These are phyloP conservation scores for Ganaspis brasiliensis DNA, from an alignment of 2,888 invertebrate species.

Conservation along the genomic window DNA sequence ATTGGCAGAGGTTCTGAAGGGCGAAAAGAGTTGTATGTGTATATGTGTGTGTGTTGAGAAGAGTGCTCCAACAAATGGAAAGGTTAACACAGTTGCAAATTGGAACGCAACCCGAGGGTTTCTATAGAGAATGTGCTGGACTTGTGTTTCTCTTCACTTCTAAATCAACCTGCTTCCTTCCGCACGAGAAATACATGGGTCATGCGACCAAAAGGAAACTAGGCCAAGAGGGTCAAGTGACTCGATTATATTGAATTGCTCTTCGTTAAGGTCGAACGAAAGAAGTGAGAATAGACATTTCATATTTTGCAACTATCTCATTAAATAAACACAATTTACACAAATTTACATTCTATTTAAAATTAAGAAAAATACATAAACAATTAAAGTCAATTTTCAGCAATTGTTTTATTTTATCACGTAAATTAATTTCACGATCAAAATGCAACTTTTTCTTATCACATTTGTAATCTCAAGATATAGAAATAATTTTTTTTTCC, in stretches of 20 bases:
- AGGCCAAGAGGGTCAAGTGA: constrained; percentile 33
- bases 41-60: background rate
- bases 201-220: constrained; percentile 29
- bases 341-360: too few species aligned
- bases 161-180: constrained; percentile 34
- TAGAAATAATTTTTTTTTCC: too few species aligned
- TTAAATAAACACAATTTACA: too few species aligned
- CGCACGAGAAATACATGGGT: background rate
- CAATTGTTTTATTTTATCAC: too few species aligned
- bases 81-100: background rate
- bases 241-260: constrained; percentile 35
- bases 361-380: too few species aligned
- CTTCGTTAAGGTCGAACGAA: constrained; percentile 38
- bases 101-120: constrained; percentile 24
- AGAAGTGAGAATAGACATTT: too few species aligned
- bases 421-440: too few species aligned
- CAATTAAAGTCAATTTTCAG: too few species aligned
- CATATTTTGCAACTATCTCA: too few species aligned
- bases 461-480: too few species aligned
- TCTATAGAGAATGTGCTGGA: constrained; percentile 17
- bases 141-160: constrained; percentile 21
- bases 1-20: background rate
- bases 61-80: constrained; percentile 2
- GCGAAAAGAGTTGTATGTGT: background rate
- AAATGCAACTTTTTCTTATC: too few species aligned